Evolutionary conservation across 2,888 invertebrate genomes (phyloP), one percentile per base, ranked within the genome.

Genomic region (Sympetrum striolatum): DNA sequence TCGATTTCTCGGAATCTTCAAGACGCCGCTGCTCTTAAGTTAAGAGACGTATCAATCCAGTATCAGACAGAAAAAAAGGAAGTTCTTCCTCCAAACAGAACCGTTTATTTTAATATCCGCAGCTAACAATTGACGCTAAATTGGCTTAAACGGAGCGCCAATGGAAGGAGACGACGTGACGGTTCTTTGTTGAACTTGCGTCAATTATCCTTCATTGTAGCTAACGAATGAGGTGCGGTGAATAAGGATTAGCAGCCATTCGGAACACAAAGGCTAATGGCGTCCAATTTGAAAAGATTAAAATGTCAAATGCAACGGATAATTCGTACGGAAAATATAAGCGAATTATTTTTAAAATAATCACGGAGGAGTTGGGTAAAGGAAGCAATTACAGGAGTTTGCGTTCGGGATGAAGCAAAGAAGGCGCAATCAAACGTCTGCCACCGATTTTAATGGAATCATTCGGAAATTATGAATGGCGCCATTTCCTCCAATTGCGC

Each of bases 141-240:
- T 73, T 73, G 73, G 31, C 73, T 73, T 31, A 31, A 73, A 73
- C 73, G 25, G 73, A 73, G 25, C 73, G 12, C 73, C 73, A 73
- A 73, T 73, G 31, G 73, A 10, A 86, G 35, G 22, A 86, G 8
- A 53, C 60, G 73, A 86, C 64, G 64, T 86, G 31, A 31, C 25
- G 60, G 64, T 58, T 81, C 82, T 60, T 86, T 86, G 86, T 86
- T 86, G 60, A 86, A 86, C 86, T 86, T 86, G 37, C 60, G 86
- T 86, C 86, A 86, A 86, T 86, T 86, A 86, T 86, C 86, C 60
- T 60, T 37, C 60, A 60, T 60, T 60, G 86, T 37, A 86, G 37
- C 64, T 86, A 86, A 86, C 86, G 86, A 86, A 86, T 86, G 86
- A 86, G 86, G 86, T 86, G 86, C 86, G 60, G 86, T 86, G 86